Percentiles rank a stretch among this genome's conserved stretches.
Conservation (phyloP, 2,113 vertebrate species). For the Pagrus major region DNA sequence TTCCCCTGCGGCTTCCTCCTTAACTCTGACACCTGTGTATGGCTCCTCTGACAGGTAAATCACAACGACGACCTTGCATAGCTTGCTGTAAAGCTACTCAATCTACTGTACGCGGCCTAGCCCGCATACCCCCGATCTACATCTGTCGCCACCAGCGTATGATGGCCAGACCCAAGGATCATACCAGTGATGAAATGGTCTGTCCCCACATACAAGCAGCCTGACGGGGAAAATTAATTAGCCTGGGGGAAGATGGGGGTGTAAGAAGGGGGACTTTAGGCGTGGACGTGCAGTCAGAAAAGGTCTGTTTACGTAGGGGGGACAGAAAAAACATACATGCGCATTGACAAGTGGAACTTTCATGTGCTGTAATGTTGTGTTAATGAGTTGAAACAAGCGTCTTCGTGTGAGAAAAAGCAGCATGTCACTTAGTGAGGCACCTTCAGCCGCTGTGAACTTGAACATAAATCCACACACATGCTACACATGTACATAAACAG, state of each 20-base stretch:
- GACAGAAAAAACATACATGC: slow-evolving; percentile 54
- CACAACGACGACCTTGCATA: slow-evolving; percentile 31
- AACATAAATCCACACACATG: slow-evolving; percentile 53
- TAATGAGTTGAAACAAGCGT: slow-evolving; percentile 58
- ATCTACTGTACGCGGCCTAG: slow-evolving; percentile 37
- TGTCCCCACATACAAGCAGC: slow-evolving; percentile 46
- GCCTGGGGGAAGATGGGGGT: slow-evolving; percentile 15
- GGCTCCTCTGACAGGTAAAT: slow-evolving; percentile 54
- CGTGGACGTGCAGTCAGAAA: slow-evolving; percentile 8
- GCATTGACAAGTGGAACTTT: slow-evolving; percentile 61
- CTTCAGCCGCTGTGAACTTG: slow-evolving; percentile 54
- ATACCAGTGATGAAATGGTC: slow-evolving; percentile 55
- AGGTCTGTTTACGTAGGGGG: slow-evolving; percentile 49
- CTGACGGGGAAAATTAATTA: slow-evolving; percentile 58
- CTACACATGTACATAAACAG: slow-evolving; percentile 49
- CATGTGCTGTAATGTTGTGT: slow-evolving; percentile 60
- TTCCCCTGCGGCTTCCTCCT: slow-evolving; percentile 44
- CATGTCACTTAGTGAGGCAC: slow-evolving; percentile 25
- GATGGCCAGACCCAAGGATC: slow-evolving; percentile 44
- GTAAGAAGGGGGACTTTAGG: neutral
- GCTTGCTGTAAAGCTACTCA: slow-evolving; percentile 32
- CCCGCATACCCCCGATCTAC: slow-evolving; percentile 43
- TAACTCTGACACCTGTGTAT: slow-evolving; percentile 59
- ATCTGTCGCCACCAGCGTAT: slow-evolving; percentile 64
- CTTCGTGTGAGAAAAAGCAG: slow-evolving; percentile 32